phyloP scores from a whole-genome alignment of 2,113 vertebrate genomes.

The Cololabis saira region DNA sequence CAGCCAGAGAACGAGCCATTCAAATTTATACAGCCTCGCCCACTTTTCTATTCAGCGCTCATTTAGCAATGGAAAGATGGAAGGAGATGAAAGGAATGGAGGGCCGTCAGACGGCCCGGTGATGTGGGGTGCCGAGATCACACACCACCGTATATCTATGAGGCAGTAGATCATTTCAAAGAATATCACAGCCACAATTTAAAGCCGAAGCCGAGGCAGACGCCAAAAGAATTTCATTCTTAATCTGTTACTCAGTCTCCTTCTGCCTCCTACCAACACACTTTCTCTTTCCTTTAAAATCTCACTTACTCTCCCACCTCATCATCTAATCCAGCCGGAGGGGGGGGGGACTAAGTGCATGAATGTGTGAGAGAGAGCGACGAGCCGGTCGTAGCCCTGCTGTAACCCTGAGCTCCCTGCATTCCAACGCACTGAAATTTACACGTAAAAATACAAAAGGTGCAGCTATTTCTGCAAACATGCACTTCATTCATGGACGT shows the following conservation, averaged over 20 bases:
- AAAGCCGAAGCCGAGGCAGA: slow-evolving; percentile 55
- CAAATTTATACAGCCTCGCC: slow-evolving; percentile 41
- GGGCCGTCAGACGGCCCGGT: slow-evolving; percentile 30
- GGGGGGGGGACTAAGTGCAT: slow-evolving; percentile 36
- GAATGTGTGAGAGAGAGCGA: slow-evolving; percentile 49
- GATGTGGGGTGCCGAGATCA: slow-evolving; percentile 36
- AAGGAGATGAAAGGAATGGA: slow-evolving; percentile 44
- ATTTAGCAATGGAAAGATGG: slow-evolving; percentile 63
- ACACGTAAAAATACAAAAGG: slow-evolving; percentile 13
- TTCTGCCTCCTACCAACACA: slow-evolving; percentile 55
- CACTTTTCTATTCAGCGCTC: slow-evolving; percentile 55
- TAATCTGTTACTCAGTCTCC: slow-evolving; percentile 62
- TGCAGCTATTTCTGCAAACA: slow-evolving; percentile 9
- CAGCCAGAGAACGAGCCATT: slow-evolving; percentile 59
- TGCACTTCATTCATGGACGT: slow-evolving; percentile 1
- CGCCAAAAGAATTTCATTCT: slow-evolving; percentile 64
- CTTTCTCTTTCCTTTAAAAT: slow-evolving; percentile 59
- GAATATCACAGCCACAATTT: slow-evolving; percentile 55
- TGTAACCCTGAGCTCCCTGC: slow-evolving; percentile 59
- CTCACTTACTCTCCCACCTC: slow-evolving; percentile 69
- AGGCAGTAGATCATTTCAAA: slow-evolving; percentile 52
- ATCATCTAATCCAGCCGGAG: slow-evolving; percentile 77
- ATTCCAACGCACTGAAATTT: slow-evolving; percentile 6
- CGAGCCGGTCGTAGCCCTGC: slow-evolving; percentile 69
- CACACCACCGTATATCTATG: slow-evolving; percentile 26